A percentile compares a stretch with the other conserved stretches of the same genome.
Conservation (phyloP, 2,113 vertebrate genomes). For the Felis catus region DNA sequence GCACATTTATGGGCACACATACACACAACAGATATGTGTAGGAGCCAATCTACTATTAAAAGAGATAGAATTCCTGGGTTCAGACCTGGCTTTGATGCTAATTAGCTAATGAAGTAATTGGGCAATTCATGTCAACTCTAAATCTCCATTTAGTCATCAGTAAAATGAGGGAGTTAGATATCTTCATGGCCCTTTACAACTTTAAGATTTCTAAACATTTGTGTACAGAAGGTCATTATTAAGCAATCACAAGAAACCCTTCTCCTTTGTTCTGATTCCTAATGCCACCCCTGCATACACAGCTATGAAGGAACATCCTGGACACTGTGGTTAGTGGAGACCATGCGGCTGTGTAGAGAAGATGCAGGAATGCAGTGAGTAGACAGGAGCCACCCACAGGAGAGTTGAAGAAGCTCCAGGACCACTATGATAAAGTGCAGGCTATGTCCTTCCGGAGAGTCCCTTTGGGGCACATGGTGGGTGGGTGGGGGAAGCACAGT, state of each 20-base stretch:
- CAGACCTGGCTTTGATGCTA: background rate
- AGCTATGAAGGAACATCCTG: background rate
- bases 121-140: background rate
- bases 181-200: background rate
- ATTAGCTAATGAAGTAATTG: background rate
- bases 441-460: background rate
- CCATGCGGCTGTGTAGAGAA: background rate
- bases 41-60: constrained; percentile 17
- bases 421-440: background rate
- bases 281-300: background rate
- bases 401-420: background rate
- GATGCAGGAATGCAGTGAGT: background rate
- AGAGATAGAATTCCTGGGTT: background rate
- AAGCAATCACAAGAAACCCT: background rate
- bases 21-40: background rate
- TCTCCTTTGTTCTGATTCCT: background rate
- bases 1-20: background rate
- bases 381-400: background rate
- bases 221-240: background rate
- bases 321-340: background rate
- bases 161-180: constrained; percentile 25
- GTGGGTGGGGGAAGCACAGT: background rate
- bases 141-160: constrained; percentile 12
- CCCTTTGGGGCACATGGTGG: background rate
- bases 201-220: background rate